Conservation (phyloP, 2,888 invertebrate genomes). For the Dioctria rufipes region DNA sequence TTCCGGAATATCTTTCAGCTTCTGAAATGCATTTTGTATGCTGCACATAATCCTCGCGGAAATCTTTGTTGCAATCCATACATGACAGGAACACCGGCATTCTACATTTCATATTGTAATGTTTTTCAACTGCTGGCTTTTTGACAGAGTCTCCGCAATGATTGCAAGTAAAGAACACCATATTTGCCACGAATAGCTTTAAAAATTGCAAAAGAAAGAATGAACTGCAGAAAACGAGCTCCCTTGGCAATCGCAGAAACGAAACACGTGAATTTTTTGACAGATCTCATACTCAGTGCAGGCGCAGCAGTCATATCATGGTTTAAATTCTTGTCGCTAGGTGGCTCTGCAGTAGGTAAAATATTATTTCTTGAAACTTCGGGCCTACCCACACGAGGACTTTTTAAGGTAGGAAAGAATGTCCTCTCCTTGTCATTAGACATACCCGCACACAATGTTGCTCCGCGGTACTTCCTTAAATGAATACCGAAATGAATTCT, state of each 20-base stretch:
- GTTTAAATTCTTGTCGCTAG: neutral
- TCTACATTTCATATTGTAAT: conserved; percentile 83
- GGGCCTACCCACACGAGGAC: too few relatives aligned
- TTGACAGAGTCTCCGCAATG: conserved; percentile 92
- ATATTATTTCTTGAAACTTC: too few relatives aligned
- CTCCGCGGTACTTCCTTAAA: too few relatives aligned
- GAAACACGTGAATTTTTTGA: neutral
- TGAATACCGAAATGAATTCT: too few relatives aligned
- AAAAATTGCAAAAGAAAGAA: neutral
- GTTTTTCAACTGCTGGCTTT: conserved; percentile 93
- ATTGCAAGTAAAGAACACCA: conserved; percentile 96
- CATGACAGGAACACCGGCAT: conserved; percentile 83
- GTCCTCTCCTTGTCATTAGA: too few relatives aligned
- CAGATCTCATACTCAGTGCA: neutral
- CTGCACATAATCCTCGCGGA: conserved; percentile 80
- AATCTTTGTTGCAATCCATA: conserved; percentile 95
- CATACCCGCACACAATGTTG: too few relatives aligned
- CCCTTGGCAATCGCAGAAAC: neutral
- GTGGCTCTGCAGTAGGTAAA: neutral
- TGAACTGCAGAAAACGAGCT: neutral
- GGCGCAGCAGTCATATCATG: too few relatives aligned
- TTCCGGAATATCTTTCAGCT: conserved; percentile 90
- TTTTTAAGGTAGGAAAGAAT: too few relatives aligned
- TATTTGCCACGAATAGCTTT: conserved; percentile 67
- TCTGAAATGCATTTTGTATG: conserved; percentile 91